Percentiles rank a stretch among this genome's conserved stretches.
Evolutionary conservation across 2,113 vertebrate genomes (phyloP).

Genomic region (Aphelocoma coerulescens): DNA sequence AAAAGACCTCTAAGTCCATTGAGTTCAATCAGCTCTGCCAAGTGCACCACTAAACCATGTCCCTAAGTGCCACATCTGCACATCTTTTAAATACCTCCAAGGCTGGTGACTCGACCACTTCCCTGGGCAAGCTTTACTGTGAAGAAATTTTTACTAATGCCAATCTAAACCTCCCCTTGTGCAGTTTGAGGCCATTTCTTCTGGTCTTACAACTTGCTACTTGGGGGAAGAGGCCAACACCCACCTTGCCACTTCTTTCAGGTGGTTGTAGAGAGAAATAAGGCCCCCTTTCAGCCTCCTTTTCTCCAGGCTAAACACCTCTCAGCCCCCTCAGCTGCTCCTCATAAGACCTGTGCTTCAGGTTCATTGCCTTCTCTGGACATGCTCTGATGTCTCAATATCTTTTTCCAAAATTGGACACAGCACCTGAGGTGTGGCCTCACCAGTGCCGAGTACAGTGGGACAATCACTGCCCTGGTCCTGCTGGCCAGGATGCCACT

Average conservation of each 20-base stretch:
- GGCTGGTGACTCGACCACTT: not conserved
- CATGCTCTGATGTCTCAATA: not conserved
- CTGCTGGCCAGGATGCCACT: not conserved
- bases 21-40: not conserved
- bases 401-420: not conserved
- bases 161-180: not conserved
- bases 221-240: not conserved
- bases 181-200: not conserved
- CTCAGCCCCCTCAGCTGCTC: not conserved
- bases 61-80: accelerated
- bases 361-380: not conserved
- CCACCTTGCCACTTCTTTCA: not conserved
- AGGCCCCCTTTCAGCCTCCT: not conserved
- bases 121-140: not conserved
- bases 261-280: not conserved
- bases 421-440: accelerated
- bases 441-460: not conserved
- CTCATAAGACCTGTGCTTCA: not conserved
- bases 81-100: accelerated
- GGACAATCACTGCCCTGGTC: not conserved
- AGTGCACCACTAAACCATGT: not conserved
- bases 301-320: not conserved
- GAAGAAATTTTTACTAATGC: not conserved
- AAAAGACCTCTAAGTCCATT: not conserved
- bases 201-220: not conserved